Conservation (phyloP, 2,888 invertebrate species). For the Patella caerulea region DNA sequence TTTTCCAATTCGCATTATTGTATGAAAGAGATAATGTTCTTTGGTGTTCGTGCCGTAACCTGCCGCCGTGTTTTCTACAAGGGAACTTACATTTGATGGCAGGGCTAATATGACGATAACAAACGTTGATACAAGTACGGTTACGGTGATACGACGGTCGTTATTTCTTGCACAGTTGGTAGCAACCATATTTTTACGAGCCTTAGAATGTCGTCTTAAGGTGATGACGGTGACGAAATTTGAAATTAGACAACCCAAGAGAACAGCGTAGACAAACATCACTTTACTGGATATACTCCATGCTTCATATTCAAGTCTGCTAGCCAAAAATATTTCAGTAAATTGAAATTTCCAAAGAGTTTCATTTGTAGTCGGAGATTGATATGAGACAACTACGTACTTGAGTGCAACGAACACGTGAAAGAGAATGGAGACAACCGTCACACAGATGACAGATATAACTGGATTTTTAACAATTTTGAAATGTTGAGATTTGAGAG, state of each 20-base stretch:
- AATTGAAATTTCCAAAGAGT: background rate
- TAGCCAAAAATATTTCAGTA: background rate
- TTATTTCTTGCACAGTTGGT: background rate
- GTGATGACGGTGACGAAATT: constrained; percentile 9
- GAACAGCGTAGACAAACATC: constrained; percentile 13
- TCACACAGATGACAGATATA: background rate
- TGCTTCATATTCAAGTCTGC: background rate
- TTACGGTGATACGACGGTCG: constrained; percentile 12
- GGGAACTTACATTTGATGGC: constrained; percentile 9
- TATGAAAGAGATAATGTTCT: constrained; percentile 16
- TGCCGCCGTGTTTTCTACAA: background rate
- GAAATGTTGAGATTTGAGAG: background rate
- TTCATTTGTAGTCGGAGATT: background rate
- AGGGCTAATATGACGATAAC: constrained; percentile 15
- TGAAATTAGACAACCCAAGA: constrained; percentile 7
- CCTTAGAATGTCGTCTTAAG: background rate
- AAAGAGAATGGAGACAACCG: background rate
- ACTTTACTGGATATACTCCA: constrained; percentile 6
- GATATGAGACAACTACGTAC: background rate
- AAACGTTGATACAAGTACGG: constrained; percentile 18
- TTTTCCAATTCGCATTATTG: constrained; percentile 4
- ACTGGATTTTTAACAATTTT: background rate
- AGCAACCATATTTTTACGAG: background rate
- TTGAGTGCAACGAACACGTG: constrained; percentile 12
- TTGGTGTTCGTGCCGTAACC: constrained; percentile 7